Percentiles rank a stretch among this genome's conserved stretches.
These are phyloP conservation scores for Drosophila conformis DNA, from an alignment of 2,888 invertebrate species.

Conservation along the genomic window DNA sequence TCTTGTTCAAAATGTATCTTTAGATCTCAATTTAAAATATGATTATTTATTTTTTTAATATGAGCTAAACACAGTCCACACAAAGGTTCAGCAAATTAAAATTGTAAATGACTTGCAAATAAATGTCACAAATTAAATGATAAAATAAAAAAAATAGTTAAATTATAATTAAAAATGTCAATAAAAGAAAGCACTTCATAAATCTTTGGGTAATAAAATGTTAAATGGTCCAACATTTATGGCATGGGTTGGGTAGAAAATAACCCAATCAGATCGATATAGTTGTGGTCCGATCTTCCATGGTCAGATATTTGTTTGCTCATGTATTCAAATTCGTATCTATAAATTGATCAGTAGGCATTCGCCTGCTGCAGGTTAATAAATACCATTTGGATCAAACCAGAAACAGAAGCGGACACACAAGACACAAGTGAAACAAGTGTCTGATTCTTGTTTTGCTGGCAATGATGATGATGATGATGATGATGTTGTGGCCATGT, in stretches of 20 bases:
- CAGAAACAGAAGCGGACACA: constrained; percentile 4
- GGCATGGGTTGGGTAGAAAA: not conserved
- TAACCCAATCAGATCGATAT: not conserved
- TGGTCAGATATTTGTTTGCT: not conserved
- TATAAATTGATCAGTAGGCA: not conserved
- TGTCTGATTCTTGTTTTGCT: constrained; percentile 17
- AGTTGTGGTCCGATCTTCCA: not conserved
- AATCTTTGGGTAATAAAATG: not conserved
- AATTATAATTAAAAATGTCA: not conserved
- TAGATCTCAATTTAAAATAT: not conserved
- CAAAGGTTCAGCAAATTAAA: not conserved
- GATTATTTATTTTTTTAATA: not conserved
- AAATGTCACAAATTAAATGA: not conserved
- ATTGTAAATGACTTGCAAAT: not conserved
- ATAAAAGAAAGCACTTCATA: not conserved
- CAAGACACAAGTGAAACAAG: constrained; percentile 34
- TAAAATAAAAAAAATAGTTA: not conserved
- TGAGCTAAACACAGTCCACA: not conserved
- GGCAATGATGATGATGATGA: constrained; percentile 5
- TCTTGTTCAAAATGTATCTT: not conserved
- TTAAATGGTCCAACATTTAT: not conserved
- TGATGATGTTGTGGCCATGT: constrained; percentile 42
- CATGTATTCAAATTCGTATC: not conserved
- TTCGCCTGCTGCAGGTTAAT: constrained; percentile 8
- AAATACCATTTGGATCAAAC: constrained; percentile 2